phyloP scores from a whole-genome alignment of 2,888 invertebrate genomes.

The Habrosyne pyritoides region DNA sequence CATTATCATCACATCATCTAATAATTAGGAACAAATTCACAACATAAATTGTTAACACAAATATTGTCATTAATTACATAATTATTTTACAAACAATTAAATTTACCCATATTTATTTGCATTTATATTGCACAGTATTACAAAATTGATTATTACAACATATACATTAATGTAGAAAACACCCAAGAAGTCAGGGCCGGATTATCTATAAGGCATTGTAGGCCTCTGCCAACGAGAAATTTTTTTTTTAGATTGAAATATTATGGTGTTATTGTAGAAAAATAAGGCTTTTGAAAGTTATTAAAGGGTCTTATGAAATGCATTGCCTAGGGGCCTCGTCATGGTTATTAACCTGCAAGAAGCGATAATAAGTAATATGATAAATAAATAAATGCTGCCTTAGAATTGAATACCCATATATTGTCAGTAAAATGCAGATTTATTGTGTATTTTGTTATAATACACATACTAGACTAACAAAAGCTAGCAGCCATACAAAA shows the following conservation, averaged over 20 bases:
- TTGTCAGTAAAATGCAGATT: neutral
- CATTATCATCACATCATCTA: slow-evolving; percentile 11
- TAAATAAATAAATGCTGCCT: neutral
- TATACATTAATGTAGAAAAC: too few relatives aligned
- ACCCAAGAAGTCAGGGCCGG: too few relatives aligned
- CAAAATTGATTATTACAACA: neutral
- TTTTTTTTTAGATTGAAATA: too few relatives aligned
- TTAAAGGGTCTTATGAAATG: too few relatives aligned
- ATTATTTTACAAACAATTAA: neutral
- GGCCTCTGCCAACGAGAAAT: too few relatives aligned
- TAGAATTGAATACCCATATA: neutral
- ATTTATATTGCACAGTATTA: neutral
- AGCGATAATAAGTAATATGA: neutral
- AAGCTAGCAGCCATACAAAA: neutral
- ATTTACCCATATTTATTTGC: neutral
- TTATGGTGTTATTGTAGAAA: too few relatives aligned
- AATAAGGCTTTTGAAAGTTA: too few relatives aligned
- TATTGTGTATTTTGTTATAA: neutral
- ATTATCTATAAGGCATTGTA: too few relatives aligned
- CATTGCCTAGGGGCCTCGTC: too few relatives aligned
- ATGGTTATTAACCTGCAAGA: too few relatives aligned
- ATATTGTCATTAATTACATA: neutral
- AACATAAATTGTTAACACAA: slow-evolving; percentile 3
- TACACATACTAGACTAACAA: neutral
- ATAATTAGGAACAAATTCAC: slow-evolving; percentile 17